A percentile compares a stretch with the other conserved stretches of the same genome.
Evolutionary conservation across 2,797 vertebrate species (phyloP).

Genomic region (Ambastaia sidthimunki): DNA sequence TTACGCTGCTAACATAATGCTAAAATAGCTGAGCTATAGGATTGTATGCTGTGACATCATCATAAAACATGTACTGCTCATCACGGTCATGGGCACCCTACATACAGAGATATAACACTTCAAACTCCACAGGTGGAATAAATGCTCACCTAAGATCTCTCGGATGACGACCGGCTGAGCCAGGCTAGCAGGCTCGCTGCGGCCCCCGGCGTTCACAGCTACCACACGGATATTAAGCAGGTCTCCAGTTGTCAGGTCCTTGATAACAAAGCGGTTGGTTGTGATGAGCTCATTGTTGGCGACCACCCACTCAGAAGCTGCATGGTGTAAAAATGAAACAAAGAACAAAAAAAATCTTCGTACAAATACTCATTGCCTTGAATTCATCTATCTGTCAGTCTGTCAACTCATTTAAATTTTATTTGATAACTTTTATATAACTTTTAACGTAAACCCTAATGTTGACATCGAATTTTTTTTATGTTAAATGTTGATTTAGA

Average conservation of each 20-base stretch:
- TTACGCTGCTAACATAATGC: too few species aligned
- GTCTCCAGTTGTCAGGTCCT: constrained; percentile 79
- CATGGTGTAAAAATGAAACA: constrained; percentile 7
- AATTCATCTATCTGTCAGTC: background rate
- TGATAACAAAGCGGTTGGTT: constrained; percentile 79
- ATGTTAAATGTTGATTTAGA: too few species aligned
- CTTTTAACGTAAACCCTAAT: too few species aligned
- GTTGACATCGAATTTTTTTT: too few species aligned
- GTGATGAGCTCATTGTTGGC: constrained; percentile 78
- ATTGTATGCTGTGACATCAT: too few species aligned
- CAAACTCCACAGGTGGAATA: background rate
- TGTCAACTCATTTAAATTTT: too few species aligned
- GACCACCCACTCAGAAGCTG: constrained; percentile 85
- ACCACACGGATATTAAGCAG: constrained; percentile 81
- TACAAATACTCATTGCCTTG: background rate
- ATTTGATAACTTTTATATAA: too few species aligned
- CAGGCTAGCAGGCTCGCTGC: constrained; percentile 77
- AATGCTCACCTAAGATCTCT: constrained; percentile 81
- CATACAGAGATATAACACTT: background rate
- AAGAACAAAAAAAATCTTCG: background rate
- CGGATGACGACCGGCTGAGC: constrained; percentile 80
- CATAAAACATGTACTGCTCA: background rate
- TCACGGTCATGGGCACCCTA: constrained; percentile 29
- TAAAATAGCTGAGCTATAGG: too few species aligned
- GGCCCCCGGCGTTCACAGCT: constrained; percentile 79